Evolutionary conservation across 2,888 invertebrate species (phyloP).

Genomic region (Cetonia aurata): DNA sequence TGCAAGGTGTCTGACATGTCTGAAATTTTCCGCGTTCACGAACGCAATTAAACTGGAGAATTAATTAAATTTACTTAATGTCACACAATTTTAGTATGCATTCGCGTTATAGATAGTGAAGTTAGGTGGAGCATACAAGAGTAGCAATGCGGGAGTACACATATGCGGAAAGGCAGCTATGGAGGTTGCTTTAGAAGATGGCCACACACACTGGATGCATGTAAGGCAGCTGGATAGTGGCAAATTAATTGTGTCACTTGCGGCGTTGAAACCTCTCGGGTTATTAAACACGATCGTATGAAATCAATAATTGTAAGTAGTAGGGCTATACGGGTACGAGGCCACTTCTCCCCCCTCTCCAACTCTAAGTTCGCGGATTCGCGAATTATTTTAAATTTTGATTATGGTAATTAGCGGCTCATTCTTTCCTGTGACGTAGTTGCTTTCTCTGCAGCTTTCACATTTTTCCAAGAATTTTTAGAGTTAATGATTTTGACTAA

Average conservation of each 20-base stretch:
- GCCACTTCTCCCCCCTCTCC: no score
- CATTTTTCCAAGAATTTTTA: no score
- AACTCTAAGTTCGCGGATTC: no score
- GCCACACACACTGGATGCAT: background rate
- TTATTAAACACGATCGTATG: constrained; percentile 19
- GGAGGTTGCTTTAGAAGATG: background rate
- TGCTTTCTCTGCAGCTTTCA: no score
- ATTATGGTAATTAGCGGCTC: no score
- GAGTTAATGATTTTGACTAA: no score
- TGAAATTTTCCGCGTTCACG: background rate
- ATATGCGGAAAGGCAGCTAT: no score
- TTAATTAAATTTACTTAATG: constrained; percentile 3
- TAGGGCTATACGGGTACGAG: no score
- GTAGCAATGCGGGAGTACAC: background rate
- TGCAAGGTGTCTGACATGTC: no score
- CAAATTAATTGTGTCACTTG: constrained; percentile 9
- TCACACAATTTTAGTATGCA: background rate
- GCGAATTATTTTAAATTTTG: no score
- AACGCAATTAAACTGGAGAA: background rate
- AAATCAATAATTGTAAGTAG: constrained; percentile 32
- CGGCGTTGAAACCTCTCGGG: constrained; percentile 4
- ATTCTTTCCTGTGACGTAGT: no score
- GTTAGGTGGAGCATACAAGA: background rate
- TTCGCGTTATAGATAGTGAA: background rate
- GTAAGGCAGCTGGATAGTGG: background rate